A percentile compares a stretch with the other conserved stretches of the same genome.
Conservation (phyloP, 2,113 vertebrate species). For the Muntiacus muntjak region DNA sequence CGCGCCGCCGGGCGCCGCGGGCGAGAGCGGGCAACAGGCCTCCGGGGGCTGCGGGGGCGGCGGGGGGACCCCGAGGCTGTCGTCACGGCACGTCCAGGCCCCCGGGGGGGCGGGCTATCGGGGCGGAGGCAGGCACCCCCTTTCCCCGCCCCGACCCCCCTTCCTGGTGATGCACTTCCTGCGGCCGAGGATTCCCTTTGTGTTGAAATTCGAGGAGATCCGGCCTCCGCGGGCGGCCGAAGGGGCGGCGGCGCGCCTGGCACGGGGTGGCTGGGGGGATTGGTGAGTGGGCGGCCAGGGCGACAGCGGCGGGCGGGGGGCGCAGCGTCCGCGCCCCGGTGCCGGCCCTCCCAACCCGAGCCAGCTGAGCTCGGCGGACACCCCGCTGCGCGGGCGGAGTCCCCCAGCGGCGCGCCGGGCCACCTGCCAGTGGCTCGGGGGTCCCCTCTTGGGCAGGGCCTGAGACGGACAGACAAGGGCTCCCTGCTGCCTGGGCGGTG, state of each 20-base stretch:
- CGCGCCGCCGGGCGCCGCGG: neutral
- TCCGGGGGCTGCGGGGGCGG: neutral
- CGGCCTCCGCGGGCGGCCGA: neutral
- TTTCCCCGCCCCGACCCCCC: constrained; percentile 43
- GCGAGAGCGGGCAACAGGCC: neutral
- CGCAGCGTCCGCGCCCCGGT: no score
- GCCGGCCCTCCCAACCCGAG: fast-evolving
- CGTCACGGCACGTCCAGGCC: neutral
- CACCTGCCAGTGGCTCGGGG: neutral
- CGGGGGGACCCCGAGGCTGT: constrained; percentile 1
- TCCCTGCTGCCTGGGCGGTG: neutral
- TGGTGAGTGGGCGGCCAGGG: neutral
- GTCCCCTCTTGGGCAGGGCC: neutral
- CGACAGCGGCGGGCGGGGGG: fast-evolving
- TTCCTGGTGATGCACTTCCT: constrained; percentile 71
- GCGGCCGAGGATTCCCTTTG: constrained; percentile 76
- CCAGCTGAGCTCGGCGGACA: neutral
- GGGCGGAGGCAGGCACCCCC: neutral
- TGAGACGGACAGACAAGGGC: neutral
- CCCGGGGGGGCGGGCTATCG: neutral
- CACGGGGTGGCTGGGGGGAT: neutral
- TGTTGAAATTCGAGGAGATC: constrained; percentile 60
- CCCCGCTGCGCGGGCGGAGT: neutral
- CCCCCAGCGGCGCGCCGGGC: neutral
- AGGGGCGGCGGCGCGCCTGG: neutral